These are phyloP conservation scores for Antechinus stuartii DNA, from an alignment of 2,113 vertebrate genomes.

Conservation along the genomic window DNA sequence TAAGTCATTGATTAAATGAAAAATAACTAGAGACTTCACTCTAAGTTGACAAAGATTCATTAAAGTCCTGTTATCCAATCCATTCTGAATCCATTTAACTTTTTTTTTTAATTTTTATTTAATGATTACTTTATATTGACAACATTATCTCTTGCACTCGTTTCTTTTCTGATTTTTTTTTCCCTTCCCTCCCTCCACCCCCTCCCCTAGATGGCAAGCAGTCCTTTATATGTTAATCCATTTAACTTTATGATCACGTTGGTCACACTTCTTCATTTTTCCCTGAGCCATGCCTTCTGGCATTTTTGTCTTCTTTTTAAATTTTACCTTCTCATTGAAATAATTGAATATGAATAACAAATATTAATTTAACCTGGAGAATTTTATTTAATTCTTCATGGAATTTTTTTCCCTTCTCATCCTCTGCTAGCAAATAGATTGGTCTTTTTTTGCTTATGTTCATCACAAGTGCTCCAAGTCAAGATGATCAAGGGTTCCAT, in stretches of 20 bases:
- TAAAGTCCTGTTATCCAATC: background rate
- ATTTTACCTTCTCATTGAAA: background rate
- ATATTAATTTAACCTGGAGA: background rate
- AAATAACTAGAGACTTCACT: background rate
- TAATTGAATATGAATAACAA: background rate
- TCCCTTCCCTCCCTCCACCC: too few species aligned
- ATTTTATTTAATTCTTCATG: background rate
- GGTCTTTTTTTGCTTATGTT: background rate
- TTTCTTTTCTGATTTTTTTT: too few species aligned
- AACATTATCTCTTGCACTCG: too few species aligned
- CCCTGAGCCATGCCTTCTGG: background rate
- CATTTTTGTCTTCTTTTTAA: background rate
- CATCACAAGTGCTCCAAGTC: background rate
- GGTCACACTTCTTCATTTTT: background rate
- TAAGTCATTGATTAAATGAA: background rate
- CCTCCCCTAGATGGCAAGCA: too few species aligned
- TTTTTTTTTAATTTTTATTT: too few species aligned
- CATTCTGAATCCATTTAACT: background rate
- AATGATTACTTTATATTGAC: too few species aligned
- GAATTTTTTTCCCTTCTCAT: background rate
- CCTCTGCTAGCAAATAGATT: background rate
- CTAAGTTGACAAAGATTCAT: background rate
- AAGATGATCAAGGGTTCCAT: background rate
- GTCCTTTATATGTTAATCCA: too few species aligned
- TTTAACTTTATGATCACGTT: background rate